phyloP scores from a whole-genome alignment of 2,113 vertebrate genomes.

The Rhabdomys dilectus region DNA sequence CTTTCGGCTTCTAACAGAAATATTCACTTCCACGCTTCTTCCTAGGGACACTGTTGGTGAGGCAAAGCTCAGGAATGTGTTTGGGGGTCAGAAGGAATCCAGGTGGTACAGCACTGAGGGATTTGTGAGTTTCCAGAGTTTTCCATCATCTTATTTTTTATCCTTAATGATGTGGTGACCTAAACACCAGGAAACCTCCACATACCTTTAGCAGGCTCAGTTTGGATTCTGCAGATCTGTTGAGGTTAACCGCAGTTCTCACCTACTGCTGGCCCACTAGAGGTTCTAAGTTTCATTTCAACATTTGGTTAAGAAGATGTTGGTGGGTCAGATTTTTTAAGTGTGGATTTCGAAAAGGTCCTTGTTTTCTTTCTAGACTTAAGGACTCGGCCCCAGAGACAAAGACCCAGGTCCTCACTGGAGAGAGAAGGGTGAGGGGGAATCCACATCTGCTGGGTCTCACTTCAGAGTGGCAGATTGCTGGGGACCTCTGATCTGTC shows the following conservation, averaged over 20 bases:
- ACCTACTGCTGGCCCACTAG: background rate
- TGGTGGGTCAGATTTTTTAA: background rate
- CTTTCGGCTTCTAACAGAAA: constrained; percentile 67
- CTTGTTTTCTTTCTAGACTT: background rate
- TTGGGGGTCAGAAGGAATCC: background rate
- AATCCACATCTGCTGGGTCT: background rate
- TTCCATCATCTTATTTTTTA: background rate
- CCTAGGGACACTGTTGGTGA: constrained; percentile 61
- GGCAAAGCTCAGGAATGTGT: constrained; percentile 31
- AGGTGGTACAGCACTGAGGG: constrained; percentile 6
- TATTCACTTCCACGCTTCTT: constrained; percentile 51
- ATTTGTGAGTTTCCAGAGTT: constrained; percentile 59
- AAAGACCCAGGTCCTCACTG: background rate
- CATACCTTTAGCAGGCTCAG: constrained; percentile 48
- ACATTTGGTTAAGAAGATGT: constrained; percentile 2
- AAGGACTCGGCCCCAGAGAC: background rate
- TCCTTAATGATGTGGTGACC: background rate
- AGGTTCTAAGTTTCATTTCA: background rate
- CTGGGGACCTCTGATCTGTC: background rate
- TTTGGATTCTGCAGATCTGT: constrained; percentile 9
- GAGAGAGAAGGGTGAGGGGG: background rate
- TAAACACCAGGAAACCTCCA: constrained; percentile 67
- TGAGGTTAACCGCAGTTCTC: background rate
- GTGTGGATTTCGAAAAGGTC: background rate
- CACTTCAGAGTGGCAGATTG: background rate